These are phyloP conservation scores for Onychomys leucogaster DNA, from an alignment of 2,797 vertebrate genomes.

Conservation along the genomic window DNA sequence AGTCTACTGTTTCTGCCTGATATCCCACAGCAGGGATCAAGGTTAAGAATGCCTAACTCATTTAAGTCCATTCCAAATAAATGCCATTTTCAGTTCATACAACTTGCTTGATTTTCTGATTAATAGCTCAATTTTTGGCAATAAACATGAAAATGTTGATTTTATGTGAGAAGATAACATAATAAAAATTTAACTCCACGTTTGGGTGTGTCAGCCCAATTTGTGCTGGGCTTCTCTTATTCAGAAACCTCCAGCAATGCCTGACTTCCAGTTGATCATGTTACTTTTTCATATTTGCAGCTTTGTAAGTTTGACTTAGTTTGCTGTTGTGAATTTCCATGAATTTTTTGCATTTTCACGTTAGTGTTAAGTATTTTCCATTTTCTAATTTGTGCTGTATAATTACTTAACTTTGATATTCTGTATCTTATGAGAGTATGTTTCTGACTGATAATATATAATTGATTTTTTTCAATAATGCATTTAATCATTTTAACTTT, in stretches of 20 bases:
- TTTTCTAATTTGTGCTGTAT: background rate
- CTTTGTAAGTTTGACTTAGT: background rate
- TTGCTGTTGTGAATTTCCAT: background rate
- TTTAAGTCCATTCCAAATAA: background rate
- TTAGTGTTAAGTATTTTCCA: background rate
- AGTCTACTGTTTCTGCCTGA: background rate
- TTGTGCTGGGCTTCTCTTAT: background rate
- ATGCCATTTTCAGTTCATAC: background rate
- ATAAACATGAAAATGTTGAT: background rate
- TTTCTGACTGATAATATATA: background rate
- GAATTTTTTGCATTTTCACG: background rate
- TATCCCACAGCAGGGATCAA: background rate
- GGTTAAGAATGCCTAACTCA: background rate
- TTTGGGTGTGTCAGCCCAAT: background rate
- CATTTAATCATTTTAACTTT: background rate
- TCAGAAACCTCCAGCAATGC: background rate
- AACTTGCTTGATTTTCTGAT: background rate
- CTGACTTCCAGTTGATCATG: background rate
- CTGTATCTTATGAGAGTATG: background rate
- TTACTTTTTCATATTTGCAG: background rate
- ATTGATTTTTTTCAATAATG: background rate
- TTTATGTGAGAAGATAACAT: background rate
- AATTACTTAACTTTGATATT: background rate
- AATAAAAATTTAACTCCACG: background rate
- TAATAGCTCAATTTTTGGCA: background rate